A percentile compares a stretch with the other conserved stretches of the same genome.
phyloP scores from a whole-genome alignment of 1,140 invertebrate species.

The Chrysopa pallens region DNA sequence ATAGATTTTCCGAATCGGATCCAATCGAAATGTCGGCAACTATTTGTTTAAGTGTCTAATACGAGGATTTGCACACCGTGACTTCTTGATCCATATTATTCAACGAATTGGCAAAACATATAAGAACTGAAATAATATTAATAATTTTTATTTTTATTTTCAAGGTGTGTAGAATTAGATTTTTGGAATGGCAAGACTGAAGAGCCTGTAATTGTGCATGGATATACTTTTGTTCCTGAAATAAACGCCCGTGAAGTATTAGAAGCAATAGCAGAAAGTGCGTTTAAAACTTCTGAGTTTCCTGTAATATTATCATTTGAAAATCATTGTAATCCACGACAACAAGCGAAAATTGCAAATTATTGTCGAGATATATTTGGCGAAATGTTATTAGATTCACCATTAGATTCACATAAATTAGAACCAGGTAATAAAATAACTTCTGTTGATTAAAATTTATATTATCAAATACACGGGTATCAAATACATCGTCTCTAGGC shows the following conservation, averaged over 20 bases:
- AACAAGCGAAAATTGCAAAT: constrained; percentile 94
- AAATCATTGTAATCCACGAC: constrained; percentile 91
- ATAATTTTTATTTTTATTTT: too few species aligned
- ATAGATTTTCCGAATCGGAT: too few species aligned
- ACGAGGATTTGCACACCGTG: too few species aligned
- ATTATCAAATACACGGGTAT: not conserved
- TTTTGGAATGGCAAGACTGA: constrained; percentile 93
- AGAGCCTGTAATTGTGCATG: constrained; percentile 93
- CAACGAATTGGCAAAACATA: too few species aligned
- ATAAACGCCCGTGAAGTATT: constrained; percentile 89
- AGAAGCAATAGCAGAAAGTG: constrained; percentile 91
- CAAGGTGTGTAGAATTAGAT: constrained; percentile 82
- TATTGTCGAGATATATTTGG: constrained; percentile 93
- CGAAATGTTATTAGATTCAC: constrained; percentile 80
- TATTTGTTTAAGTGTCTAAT: too few species aligned
- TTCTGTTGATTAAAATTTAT: not conserved
- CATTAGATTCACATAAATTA: constrained; percentile 73
- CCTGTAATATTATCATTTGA: constrained; percentile 95
- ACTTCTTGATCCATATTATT: too few species aligned
- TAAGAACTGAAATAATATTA: too few species aligned
- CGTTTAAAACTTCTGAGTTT: constrained; percentile 95
- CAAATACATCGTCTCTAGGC: too few species aligned
- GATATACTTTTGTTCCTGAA: constrained; percentile 93
- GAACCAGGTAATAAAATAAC: constrained; percentile 26
- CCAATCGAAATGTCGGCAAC: too few species aligned